Evolutionary conservation across 1,140 invertebrate species (phyloP).

Genomic region (Anadara kagoshimensis): DNA sequence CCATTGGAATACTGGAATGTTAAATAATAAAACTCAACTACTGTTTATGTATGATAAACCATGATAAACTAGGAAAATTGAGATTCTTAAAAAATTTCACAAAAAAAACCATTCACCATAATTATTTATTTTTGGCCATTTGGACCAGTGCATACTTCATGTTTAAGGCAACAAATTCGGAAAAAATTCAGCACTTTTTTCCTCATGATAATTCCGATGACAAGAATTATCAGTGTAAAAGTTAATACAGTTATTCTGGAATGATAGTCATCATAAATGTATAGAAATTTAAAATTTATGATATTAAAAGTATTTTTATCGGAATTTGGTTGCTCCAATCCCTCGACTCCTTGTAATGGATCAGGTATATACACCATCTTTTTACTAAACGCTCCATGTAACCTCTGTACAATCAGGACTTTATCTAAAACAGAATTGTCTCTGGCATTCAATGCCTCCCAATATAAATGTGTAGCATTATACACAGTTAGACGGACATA

Average conservation of each 20-base stretch:
- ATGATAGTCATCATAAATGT: slow-evolving; percentile 51
- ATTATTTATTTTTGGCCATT: too few species aligned
- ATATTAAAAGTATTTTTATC: slow-evolving; percentile 36
- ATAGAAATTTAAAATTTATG: slow-evolving; percentile 45
- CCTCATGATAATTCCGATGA: slow-evolving; percentile 41
- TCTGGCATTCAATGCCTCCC: slow-evolving; percentile 87
- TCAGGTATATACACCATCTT: slow-evolving; percentile 38
- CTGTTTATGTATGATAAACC: too few species aligned
- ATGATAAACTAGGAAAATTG: too few species aligned
- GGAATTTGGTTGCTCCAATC: slow-evolving; percentile 35
- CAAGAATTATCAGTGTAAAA: slow-evolving; percentile 47
- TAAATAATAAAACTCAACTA: too few species aligned
- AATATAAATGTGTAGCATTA: slow-evolving; percentile 90
- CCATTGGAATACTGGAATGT: too few species aligned
- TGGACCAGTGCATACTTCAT: slow-evolving; percentile 26
- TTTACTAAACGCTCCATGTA: slow-evolving; percentile 56
- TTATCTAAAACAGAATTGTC: slow-evolving; percentile 61
- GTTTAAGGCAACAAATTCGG: slow-evolving; percentile 38
- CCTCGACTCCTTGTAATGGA: slow-evolving; percentile 42
- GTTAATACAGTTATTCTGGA: slow-evolving; percentile 49
- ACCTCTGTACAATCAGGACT: slow-evolving; percentile 55
- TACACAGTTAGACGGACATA: slow-evolving; percentile 87
- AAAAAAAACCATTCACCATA: too few species aligned
- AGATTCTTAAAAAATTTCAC: too few species aligned
- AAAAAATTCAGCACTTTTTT: slow-evolving; percentile 40